Base-by-base conservation (phyloP, 53 echinoderm and acorn worm species). In the Apostichopus leukothele region DNA sequence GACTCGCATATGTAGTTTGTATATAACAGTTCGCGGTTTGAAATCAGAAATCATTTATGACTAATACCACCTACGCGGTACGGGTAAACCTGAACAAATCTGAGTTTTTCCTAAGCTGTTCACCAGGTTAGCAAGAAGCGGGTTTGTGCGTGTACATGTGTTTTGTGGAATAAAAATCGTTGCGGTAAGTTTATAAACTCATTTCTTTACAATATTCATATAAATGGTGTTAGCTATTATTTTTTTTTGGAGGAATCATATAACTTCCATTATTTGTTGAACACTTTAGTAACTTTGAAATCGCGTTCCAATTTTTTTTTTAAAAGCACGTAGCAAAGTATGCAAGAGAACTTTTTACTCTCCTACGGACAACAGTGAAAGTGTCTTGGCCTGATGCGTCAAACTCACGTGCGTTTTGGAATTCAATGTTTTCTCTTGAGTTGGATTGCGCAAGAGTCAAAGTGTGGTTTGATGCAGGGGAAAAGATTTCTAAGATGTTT, bases 41-140 rank as follows among this genome's bases (percentile, higher is more conserved):
- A 25, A 10, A 9, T 5, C 23, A 26, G 18, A 67, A 6, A 67
- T 63, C 85, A 85, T 85, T 85, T 67, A 85, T 85, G 85, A 85
- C 66, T 85, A 85, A 85, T 85, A 66, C 85, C 85, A 57, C 85
- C 85, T 85, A 85, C 85, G 85, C 85, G 1, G 68, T 60, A 67
- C 11, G 1, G 21, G 6, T 19, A 67, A 85, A 25, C 7, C 77
- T 52, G 77, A 16, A 11, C 4, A 76, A 51, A 51, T 76, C 13
- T 5, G 14, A 25, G 14, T 74, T 14, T 74, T 39, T 39, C 39
- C 39, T 39, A 39, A 39, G 3, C 39, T 39, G 39, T 39, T 39
- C 39, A 39, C 39, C 39, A 39, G 39, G 39, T 39, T 39, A 39
- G 20, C 25, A 25, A 74, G 20, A 8, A 83, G 19, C 57, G 83